These are phyloP conservation scores for Philereme transversata DNA, from an alignment of 2,888 invertebrate species.

Conservation along the genomic window DNA sequence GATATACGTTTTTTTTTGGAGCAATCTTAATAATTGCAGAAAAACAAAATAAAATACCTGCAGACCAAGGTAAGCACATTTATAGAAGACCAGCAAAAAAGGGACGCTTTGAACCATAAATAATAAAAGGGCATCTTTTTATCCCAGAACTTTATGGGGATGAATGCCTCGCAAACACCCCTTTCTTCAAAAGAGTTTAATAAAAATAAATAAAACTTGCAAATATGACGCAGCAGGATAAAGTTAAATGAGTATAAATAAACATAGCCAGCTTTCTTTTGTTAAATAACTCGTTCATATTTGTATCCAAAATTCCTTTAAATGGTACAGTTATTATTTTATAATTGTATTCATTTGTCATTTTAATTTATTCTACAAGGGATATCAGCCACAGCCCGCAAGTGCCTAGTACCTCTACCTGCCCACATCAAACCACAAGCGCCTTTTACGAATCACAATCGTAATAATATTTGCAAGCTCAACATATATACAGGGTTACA, in stretches of 20 bases:
- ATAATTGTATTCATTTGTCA: constrained; percentile 23
- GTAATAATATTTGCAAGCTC: constrained; percentile 19
- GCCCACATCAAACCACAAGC: constrained; percentile 32
- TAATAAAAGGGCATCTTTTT: constrained; percentile 69
- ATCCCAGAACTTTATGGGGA: constrained; percentile 54
- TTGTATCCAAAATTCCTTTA: neutral
- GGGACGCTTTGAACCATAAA: constrained; percentile 64
- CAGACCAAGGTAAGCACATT: constrained; percentile 39
- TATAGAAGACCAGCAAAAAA: constrained; percentile 55
- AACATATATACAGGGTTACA: too few relatives aligned
- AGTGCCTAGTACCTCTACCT: constrained; percentile 32
- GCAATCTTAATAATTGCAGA: constrained; percentile 19
- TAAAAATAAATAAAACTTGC: constrained; percentile 29
- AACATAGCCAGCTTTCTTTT: constrained; percentile 5
- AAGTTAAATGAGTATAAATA: constrained; percentile 7
- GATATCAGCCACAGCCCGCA: constrained; percentile 25
- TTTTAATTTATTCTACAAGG: constrained; percentile 32
- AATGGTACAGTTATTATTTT: constrained; percentile 14
- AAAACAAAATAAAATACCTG: constrained; percentile 35
- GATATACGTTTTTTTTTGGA: constrained; percentile 30
- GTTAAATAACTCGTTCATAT: neutral
- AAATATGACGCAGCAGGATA: constrained; percentile 23
- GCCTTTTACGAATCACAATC: constrained; percentile 27
- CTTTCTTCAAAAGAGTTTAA: constrained; percentile 37
- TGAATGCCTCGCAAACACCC: constrained; percentile 48